Percentiles rank a stretch among this genome's conserved stretches.
These are phyloP conservation scores for Semicossyphus pulcher DNA, from an alignment of 2,113 vertebrate species.

Conservation along the genomic window DNA sequence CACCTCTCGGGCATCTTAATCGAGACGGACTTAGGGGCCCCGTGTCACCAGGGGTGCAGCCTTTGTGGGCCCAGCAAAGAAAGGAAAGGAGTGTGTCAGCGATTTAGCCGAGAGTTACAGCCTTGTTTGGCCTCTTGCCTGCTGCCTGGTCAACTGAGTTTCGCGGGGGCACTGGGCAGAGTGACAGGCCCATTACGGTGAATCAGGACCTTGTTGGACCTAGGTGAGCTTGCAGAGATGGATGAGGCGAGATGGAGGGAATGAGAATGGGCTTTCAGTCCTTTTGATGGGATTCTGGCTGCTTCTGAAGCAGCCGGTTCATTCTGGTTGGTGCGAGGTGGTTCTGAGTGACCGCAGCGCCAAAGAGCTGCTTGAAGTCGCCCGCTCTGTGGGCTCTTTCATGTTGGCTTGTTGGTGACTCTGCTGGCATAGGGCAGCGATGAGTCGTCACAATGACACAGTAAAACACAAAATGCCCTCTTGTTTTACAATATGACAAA, in stretches of 20 bases:
- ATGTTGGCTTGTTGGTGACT: constrained; percentile 8
- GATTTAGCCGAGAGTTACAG: constrained; percentile 48
- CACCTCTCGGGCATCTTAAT: constrained; percentile 53
- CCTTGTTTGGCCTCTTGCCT: constrained; percentile 55
- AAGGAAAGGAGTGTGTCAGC: constrained; percentile 79
- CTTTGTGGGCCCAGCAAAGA: constrained; percentile 64
- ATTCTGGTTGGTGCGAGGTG: constrained; percentile 41
- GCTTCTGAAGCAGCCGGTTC: constrained; percentile 36
- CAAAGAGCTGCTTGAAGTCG: constrained; percentile 18
- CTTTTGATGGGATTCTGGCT: constrained; percentile 12
- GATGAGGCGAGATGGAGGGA: constrained; percentile 19
- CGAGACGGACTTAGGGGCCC: constrained; percentile 45
- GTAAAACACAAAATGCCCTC: neutral
- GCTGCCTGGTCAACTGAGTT: constrained; percentile 43
- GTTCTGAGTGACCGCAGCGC: constrained; percentile 4
- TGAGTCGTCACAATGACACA: neutral
- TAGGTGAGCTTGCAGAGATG: constrained; percentile 41
- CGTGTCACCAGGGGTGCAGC: constrained; percentile 35
- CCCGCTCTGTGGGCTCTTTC: constrained; percentile 8
- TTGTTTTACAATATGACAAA: no score
- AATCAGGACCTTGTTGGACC: constrained; percentile 63
- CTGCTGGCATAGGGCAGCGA: neutral
- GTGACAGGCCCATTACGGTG: constrained; percentile 38
- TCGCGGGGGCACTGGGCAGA: constrained; percentile 45
- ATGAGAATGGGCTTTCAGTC: constrained; percentile 34